Conservation (phyloP, 2,888 invertebrate genomes). For the Tinea pellionella region DNA sequence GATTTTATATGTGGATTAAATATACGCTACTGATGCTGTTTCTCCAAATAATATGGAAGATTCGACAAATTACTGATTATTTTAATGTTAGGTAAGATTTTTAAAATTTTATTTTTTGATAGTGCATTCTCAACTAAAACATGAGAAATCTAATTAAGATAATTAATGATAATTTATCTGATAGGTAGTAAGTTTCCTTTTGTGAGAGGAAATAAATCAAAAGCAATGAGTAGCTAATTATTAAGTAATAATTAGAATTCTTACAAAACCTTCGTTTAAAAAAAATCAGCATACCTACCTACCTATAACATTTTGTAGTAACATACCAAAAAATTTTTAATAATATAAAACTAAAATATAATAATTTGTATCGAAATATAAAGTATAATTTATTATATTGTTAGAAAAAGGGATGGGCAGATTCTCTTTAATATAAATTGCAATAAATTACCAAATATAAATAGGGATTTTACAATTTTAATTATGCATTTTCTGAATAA, state of each 20-base stretch:
- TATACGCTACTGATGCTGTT: constrained; percentile 57
- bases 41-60: constrained; percentile 63
- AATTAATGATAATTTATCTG: background rate
- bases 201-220: background rate
- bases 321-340: too few species aligned
- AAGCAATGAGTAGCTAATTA: background rate
- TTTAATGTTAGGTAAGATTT: constrained; percentile 53
- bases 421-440: too few species aligned
- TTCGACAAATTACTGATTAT: constrained; percentile 59
- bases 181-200: background rate
- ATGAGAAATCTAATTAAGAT: background rate
- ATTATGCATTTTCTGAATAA: too few species aligned
- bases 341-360: too few species aligned
- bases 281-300: background rate
- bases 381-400: too few species aligned
- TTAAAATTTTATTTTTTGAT: background rate
- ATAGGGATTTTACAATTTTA: too few species aligned
- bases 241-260: background rate
- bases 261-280: background rate
- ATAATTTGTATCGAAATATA: too few species aligned
- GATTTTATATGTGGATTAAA: constrained; percentile 60
- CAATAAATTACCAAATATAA: too few species aligned
- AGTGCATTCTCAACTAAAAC: background rate
- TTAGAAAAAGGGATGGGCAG: too few species aligned
- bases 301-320: too few species aligned